Evolutionary conservation across 2,888 invertebrate genomes (phyloP).

Genomic region (Andricus curvator): DNA sequence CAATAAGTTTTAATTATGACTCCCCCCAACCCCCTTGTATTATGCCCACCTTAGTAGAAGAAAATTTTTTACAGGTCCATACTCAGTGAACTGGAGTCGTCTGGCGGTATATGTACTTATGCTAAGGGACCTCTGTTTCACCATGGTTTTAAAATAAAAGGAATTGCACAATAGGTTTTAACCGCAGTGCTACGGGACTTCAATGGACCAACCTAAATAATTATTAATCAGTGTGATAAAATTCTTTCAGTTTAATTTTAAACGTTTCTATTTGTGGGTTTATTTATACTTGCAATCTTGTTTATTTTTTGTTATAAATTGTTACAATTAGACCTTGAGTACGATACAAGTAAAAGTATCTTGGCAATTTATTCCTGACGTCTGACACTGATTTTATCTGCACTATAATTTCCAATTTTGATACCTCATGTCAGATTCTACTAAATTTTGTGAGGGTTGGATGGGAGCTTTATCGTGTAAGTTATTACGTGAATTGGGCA

Average conservation of each 20-base stretch:
- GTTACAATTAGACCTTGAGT: background rate
- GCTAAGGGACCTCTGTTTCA: too few relatives aligned
- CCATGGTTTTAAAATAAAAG: too few relatives aligned
- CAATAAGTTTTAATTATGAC: too few relatives aligned
- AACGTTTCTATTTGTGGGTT: background rate
- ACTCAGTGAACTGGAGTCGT: too few relatives aligned
- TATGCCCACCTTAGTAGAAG: too few relatives aligned
- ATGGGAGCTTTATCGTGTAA: background rate
- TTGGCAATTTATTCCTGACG: background rate
- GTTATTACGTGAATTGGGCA: background rate
- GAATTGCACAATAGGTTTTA: too few relatives aligned
- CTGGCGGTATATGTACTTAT: too few relatives aligned
- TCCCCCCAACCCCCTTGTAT: too few relatives aligned
- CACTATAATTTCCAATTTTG: background rate
- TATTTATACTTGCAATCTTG: background rate
- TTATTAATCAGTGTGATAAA: too few relatives aligned
- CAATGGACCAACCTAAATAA: too few relatives aligned
- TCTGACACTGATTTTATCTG: background rate
- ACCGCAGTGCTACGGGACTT: too few relatives aligned
- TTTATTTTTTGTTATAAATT: background rate
- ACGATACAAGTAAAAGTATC: slow-evolving; percentile 1
- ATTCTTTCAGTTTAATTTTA: background rate
- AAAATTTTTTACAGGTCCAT: too few relatives aligned
- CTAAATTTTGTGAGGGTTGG: background rate
- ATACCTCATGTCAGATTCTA: slow-evolving; percentile 1